A percentile compares a stretch with the other conserved stretches of the same genome.
Conservation (phyloP, 2,797 vertebrate genomes). For the Myotis pilosus region DNA sequence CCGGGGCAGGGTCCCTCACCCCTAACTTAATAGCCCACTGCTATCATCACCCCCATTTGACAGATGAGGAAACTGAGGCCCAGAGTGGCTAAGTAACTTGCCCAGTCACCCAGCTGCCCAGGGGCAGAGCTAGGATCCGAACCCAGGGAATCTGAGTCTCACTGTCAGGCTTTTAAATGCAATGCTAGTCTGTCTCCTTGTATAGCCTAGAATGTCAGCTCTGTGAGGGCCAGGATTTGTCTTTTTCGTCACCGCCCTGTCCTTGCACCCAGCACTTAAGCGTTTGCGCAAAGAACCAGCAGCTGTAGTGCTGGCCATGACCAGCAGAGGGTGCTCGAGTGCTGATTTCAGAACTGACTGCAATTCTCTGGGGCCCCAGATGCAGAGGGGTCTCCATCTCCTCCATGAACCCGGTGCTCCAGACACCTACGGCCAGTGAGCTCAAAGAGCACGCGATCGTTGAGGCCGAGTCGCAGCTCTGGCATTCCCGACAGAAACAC, state of each 20-base stretch:
- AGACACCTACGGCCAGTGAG: constrained; percentile 91
- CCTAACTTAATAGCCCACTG: background rate
- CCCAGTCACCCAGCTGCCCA: background rate
- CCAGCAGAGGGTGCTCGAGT: background rate
- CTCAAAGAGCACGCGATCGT: constrained; percentile 93
- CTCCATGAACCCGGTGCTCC: rapidly evolving
- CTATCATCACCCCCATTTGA: background rate
- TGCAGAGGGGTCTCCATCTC: background rate
- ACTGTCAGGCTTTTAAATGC: background rate
- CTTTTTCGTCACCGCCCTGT: background rate
- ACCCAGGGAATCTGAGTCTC: background rate
- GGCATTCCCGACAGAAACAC: constrained; percentile 97
- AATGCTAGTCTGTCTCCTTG: background rate
- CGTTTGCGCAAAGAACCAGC: background rate
- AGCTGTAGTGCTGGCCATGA: rapidly evolving
- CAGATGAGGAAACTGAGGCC: background rate
- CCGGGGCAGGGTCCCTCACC: rapidly evolving
- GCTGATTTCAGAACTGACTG: background rate
- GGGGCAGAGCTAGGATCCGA: background rate
- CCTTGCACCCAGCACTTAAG: background rate
- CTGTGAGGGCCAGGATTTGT: background rate
- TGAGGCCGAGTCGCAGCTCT: constrained; percentile 93
- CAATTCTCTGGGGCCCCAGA: background rate
- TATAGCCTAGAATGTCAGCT: background rate
- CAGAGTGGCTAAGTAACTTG: background rate